Percentiles rank a stretch among this genome's conserved stretches.
Conservation (phyloP, 1,140 invertebrate species). For the Trachymyrmex cornetzi region DNA sequence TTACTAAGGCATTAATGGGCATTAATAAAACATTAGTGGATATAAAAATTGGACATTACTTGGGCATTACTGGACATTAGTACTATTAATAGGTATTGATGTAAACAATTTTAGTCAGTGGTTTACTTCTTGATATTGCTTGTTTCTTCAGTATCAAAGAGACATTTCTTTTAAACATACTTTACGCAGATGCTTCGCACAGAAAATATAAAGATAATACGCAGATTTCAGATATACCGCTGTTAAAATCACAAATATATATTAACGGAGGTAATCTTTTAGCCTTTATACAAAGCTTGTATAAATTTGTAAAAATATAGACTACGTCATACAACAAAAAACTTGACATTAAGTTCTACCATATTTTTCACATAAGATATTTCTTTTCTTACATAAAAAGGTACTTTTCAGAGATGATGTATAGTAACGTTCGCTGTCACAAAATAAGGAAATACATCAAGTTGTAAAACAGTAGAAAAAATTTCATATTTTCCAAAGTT, state of each 20-base stretch:
- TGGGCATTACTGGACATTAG: no score
- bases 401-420: slow-evolving; percentile 16
- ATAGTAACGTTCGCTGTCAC: slow-evolving; percentile 7
- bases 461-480: slow-evolving; percentile 33
- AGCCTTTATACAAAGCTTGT: not conserved
- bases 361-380: slow-evolving; percentile 26
- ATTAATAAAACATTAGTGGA: no score
- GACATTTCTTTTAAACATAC: slow-evolving; percentile 3
- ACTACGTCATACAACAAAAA: not conserved
- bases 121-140: no score
- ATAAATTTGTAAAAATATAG: slow-evolving; percentile 33
- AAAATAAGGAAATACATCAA: slow-evolving; percentile 28
- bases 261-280: not conserved
- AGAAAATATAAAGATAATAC: not conserved
- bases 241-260: slow-evolving; percentile 10
- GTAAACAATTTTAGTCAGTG: no score
- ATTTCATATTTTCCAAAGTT: slow-evolving; percentile 25
- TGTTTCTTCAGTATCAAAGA: not conserved
- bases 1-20: no score
- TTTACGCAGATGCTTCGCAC: not conserved
- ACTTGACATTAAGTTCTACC: slow-evolving; percentile 27
- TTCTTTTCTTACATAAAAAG: slow-evolving; percentile 23
- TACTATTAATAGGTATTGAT: no score
- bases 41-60: no score
- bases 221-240: slow-evolving; percentile 4